Conservation (phyloP, 2,888 invertebrate genomes). For the Mactromeris polynyma region DNA sequence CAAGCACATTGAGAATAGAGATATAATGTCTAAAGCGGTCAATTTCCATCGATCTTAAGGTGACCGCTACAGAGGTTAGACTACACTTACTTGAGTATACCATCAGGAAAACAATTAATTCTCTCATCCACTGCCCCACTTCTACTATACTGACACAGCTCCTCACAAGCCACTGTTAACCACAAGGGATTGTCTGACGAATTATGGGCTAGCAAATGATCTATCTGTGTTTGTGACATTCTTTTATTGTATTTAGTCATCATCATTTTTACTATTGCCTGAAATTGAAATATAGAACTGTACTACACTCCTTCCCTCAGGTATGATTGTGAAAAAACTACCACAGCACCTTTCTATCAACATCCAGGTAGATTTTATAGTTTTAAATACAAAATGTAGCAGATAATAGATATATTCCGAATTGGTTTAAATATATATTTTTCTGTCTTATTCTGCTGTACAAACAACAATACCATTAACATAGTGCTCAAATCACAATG, state of each 20-base stretch:
- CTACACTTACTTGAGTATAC: constrained; percentile 83
- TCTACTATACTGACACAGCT: constrained; percentile 82
- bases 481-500: too few species aligned
- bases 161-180: constrained; percentile 86
- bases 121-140: constrained; percentile 79
- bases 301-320: too few species aligned
- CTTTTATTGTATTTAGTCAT: constrained; percentile 79
- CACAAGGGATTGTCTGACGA: constrained; percentile 86
- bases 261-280: constrained; percentile 83
- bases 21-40: neutral
- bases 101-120: constrained; percentile 84
- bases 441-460: too few species aligned
- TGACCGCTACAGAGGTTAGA: neutral
- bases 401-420: too few species aligned
- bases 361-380: too few species aligned
- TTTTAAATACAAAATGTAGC: too few species aligned
- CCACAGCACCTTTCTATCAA: too few species aligned
- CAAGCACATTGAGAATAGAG: neutral
- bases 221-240: constrained; percentile 81
- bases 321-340: too few species aligned
- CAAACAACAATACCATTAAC: too few species aligned
- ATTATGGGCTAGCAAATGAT: constrained; percentile 79
- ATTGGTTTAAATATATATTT: too few species aligned
- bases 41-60: neutral
- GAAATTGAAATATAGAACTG: neutral